phyloP scores from a whole-genome alignment of 35 echinoderm and acorn worm genomes.

The Lytechinus variegatus region DNA sequence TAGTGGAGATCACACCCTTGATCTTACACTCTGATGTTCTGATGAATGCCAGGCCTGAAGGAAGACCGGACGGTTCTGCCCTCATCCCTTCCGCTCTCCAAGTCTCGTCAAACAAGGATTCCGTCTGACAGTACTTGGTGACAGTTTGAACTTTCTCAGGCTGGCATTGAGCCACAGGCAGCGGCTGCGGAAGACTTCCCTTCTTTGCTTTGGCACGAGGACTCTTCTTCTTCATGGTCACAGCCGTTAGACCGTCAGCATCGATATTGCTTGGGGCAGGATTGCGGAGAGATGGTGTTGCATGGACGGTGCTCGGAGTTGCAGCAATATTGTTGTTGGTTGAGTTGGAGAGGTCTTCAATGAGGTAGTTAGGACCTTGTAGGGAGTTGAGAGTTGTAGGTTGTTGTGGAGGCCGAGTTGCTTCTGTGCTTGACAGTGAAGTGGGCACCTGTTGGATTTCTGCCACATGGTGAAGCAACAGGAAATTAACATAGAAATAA shows the following conservation, averaged over 20 bases:
- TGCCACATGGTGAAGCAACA: neutral
- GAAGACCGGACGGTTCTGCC: neutral
- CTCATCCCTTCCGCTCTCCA: neutral
- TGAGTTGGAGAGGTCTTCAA: conserved; percentile 32
- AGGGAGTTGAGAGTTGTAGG: neutral
- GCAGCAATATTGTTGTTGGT: neutral
- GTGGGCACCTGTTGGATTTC: neutral
- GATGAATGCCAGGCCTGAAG: neutral
- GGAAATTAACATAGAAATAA: too few relatives aligned
- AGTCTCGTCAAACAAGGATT: neutral
- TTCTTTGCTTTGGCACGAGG: neutral
- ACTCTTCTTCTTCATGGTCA: neutral
- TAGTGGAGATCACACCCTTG: neutral
- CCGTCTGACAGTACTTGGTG: conserved; percentile 28
- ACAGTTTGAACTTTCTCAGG: neutral
- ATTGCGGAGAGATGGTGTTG: neutral
- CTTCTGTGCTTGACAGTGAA: neutral
- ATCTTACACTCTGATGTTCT: neutral
- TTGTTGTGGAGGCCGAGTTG: conserved; percentile 15
- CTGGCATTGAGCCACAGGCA: neutral
- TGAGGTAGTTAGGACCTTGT: neutral
- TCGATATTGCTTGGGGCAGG: neutral
- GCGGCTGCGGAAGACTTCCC: neutral
- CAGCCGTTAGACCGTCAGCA: neutral
- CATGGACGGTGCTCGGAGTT: neutral